Conservation (phyloP, 2,888 invertebrate species). For the Bombyx huttoni region DNA sequence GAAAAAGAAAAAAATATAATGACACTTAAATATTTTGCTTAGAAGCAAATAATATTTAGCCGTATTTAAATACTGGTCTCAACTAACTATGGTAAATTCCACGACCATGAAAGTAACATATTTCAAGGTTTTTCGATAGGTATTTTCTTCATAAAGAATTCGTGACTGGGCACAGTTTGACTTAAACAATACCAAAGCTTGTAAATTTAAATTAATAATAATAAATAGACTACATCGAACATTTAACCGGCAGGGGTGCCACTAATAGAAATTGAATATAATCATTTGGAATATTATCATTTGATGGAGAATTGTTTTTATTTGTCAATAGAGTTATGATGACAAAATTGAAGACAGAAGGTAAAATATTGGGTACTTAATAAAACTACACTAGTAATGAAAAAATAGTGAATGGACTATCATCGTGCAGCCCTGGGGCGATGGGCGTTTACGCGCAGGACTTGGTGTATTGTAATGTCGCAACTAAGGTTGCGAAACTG, state of each 20-base stretch:
- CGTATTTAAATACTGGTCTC: background rate
- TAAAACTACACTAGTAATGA: no score
- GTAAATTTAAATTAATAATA: background rate
- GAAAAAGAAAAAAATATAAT: no score
- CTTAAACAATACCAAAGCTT: background rate
- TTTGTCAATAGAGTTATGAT: no score
- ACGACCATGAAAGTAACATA: background rate
- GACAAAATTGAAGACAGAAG: no score
- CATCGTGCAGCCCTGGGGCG: background rate
- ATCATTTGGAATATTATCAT: background rate
- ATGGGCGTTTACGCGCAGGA: slow-evolving; percentile 9
- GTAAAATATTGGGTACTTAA: no score
- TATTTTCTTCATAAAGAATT: background rate
- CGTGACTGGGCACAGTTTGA: background rate
- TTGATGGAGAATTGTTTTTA: no score
- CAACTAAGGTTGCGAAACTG: slow-evolving; percentile 34
- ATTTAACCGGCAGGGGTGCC: background rate
- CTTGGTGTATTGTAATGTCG: slow-evolving; percentile 23
- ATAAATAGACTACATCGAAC: background rate
- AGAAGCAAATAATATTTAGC: no score
- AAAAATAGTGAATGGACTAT: background rate
- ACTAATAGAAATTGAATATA: background rate
- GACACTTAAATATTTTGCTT: no score
- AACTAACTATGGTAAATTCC: background rate
- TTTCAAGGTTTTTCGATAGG: background rate